Evolutionary conservation across 2,113 vertebrate genomes (phyloP).

Genomic region (Bucco capensis): DNA sequence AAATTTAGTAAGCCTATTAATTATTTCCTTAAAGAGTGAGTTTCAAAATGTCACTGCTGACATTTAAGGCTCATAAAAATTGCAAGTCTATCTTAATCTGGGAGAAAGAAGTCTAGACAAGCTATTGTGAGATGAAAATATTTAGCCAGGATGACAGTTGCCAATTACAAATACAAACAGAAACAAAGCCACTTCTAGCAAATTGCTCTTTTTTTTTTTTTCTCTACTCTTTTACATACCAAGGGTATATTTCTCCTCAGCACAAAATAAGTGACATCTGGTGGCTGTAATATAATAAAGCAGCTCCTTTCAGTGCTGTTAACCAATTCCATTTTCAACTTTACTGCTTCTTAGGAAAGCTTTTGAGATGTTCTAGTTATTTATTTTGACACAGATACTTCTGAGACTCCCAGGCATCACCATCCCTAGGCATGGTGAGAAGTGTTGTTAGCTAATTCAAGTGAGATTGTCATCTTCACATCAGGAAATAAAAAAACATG

Average conservation of each 20-base stretch:
- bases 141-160: background rate
- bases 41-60: background rate
- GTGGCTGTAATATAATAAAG: background rate
- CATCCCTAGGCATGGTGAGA: background rate
- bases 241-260: background rate
- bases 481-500: background rate
- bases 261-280: slow-evolving; percentile 22
- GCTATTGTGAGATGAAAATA: background rate
- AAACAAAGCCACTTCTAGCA: background rate
- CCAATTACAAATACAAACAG: background rate
- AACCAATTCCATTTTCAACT: background rate
- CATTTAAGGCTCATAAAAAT: slow-evolving; percentile 32
- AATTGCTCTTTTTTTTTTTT: background rate
- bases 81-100: background rate
- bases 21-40: background rate
- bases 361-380: background rate
- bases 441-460: background rate
- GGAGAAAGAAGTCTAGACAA: background rate
- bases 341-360: background rate
- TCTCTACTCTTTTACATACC: background rate
- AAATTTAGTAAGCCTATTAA: background rate
- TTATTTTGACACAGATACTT: background rate
- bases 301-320: background rate
- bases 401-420: background rate
- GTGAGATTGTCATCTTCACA: background rate